These are phyloP conservation scores for Pollenia griseotomentosa DNA, from an alignment of 2,888 invertebrate genomes.

Conservation along the genomic window DNA sequence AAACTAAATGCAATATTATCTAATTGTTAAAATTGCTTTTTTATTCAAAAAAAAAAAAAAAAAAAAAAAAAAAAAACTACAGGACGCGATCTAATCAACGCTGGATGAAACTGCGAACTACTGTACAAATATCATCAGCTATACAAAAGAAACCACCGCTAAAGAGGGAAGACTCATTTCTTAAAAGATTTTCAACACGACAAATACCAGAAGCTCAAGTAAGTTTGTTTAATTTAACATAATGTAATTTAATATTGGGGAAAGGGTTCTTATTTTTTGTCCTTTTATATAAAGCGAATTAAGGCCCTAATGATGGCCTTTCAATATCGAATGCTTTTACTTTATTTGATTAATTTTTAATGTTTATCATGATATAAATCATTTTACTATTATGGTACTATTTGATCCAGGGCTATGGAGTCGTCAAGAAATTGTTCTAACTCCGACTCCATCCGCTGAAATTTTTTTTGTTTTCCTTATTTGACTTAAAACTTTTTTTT, in stretches of 20 bases:
- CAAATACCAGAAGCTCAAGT: slow-evolving; percentile 95
- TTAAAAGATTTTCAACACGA: slow-evolving; percentile 96
- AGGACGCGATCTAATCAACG: slow-evolving; percentile 97
- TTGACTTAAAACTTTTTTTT: too few relatives aligned
- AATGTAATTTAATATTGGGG: not conserved
- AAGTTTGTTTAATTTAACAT: slow-evolving; percentile 77
- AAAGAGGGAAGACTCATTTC: slow-evolving; percentile 96
- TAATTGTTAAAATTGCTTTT: slow-evolving; percentile 25
- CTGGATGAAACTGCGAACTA: slow-evolving; percentile 98
- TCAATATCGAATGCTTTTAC: too few relatives aligned
- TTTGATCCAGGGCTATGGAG: too few relatives aligned
- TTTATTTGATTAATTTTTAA: too few relatives aligned
- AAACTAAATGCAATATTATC: slow-evolving; percentile 3
- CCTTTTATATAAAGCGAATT: too few relatives aligned
- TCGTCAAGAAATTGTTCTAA: too few relatives aligned
- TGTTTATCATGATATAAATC: too few relatives aligned
- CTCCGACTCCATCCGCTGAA: too few relatives aligned
- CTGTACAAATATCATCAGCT: slow-evolving; percentile 95
- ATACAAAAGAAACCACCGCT: slow-evolving; percentile 95
- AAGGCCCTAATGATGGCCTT: too few relatives aligned
- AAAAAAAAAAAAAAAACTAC: slow-evolving; percentile 64
- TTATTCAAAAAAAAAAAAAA: slow-evolving; percentile 55
- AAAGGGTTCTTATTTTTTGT: too few relatives aligned
- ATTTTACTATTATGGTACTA: too few relatives aligned
- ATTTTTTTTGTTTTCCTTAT: too few relatives aligned